Base-by-base conservation (phyloP, 2,888 invertebrate species). In the Dryobota labecula region DNA sequence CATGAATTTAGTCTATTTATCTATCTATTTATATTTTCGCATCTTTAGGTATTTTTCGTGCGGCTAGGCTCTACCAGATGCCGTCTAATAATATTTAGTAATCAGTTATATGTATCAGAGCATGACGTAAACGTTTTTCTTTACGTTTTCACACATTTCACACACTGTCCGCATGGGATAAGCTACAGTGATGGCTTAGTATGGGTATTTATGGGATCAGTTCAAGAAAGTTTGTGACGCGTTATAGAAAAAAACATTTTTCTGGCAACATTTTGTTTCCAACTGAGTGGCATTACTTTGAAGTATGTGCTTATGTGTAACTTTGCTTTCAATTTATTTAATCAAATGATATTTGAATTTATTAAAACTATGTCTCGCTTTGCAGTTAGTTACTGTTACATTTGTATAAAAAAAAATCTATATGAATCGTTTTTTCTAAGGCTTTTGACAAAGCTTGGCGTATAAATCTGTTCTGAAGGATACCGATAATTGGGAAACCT, bases 11-110 rank as follows among this genome's bases (percentile, higher is more conserved):
- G 18, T 41, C 49, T 27, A 38, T 53, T n/a, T 51, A 30, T 36
- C n/a, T 62, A 41, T 41, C 7, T 27, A n/a, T 54, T 45, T 33
- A 20, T 36, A 38, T 33, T 36, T 51, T 30, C 24, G 1, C 53
- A 18, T 51, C 13, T 30, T 1, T 43, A 36, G 11, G 51, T 70
- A 51, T 62, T 41, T 51, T 11, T 78, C 54, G 54, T 72, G 18
- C 54, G 68, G 62, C 72, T 66, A 41, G 47, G 47, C 58, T n/a
- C 30, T 57, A 58, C 54, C 58, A 69, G 27, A 58, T 63, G 51
- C 49, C 49, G n/a, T 56, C 41, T 56, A 82, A 67, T 68, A 78
- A 68, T 72, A 72, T 61, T 58, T n/a, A 24, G 38, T 73, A 72
- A 63, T 69, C 51, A 63, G 57, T 24, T 69, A 66, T 56, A 66